Percentiles rank a stretch among this genome's conserved stretches.
These are phyloP conservation scores for Semotilus atromaculatus DNA, from an alignment of 2,797 vertebrate genomes.

Conservation along the genomic window DNA sequence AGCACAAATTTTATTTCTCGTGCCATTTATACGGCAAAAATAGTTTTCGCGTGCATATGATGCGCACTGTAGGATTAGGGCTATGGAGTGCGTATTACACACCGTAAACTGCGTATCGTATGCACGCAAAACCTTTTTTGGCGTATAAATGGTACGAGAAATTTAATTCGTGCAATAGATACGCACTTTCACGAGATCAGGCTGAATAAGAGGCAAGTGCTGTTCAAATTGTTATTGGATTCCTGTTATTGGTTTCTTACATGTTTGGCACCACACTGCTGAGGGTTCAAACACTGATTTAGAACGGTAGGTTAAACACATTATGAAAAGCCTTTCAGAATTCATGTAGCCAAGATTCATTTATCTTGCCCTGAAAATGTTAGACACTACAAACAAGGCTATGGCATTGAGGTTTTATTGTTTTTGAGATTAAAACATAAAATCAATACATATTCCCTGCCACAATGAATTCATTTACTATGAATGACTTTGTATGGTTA, in stretches of 20 bases:
- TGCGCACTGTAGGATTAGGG: no score
- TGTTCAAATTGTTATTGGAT: background rate
- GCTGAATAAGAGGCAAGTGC: background rate
- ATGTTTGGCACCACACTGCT: background rate
- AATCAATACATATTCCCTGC: slow-evolving; percentile 63
- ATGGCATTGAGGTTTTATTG: slow-evolving; percentile 69
- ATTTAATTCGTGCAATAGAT: no score
- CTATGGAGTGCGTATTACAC: no score
- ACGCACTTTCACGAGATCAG: no score
- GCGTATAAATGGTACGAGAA: no score
- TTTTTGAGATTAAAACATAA: slow-evolving; percentile 76
- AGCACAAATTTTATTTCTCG: no score
- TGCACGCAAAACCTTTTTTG: no score
- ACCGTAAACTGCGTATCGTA: no score
- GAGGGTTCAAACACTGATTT: background rate
- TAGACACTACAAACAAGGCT: background rate
- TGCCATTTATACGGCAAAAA: no score
- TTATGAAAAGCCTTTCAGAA: background rate
- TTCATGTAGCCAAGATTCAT: background rate
- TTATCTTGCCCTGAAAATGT: background rate
- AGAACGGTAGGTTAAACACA: background rate
- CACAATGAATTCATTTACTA: background rate
- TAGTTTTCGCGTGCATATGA: no score
- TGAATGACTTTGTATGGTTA: slow-evolving; percentile 20
- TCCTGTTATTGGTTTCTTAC: background rate